Evolutionary conservation across 35 echinoderm and acorn worm genomes (phyloP), one percentile per base, ranked within the genome.

Genomic region (Diadema setosum): DNA sequence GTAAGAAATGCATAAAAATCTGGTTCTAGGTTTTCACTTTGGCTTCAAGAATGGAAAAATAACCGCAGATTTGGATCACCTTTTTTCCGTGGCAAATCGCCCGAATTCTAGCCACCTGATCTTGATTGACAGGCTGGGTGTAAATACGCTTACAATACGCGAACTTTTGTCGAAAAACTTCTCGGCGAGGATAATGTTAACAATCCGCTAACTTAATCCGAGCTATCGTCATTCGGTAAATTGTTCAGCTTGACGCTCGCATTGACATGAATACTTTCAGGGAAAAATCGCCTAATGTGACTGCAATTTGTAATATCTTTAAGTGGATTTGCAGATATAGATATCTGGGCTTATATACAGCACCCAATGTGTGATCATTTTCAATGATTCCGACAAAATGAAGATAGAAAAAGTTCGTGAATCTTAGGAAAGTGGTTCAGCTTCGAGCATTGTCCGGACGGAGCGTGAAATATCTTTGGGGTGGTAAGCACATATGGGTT

Each of bases 221-320:
- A 17, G 73, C 33, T 78, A 78, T 78, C 73, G 73, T 78, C 73
- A 78, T 44, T 42, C 73, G 44, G 73, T 78, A 78, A 78, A 78
- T 78, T 78, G 73, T 78, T 44, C 73, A 41, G 73, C 39, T 21
- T 78, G 36, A 78, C 73, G 40, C 35, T 21, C n/a, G 39, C 33
- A 78, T 78, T 78, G 35, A 78, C 39, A 67, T 14, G 63, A n/a
- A 11, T 52, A 34, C 23, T 78, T 78, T 78, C 37, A 78, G 44
- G 73, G 33, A 21, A n/a, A 52, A 44, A 78, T 78, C 40, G 11
- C 25, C 23, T 21, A 78, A 78, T 78, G 40, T 44, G 5, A 78
- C 73, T 41, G 36, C 40, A 78, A 78, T 78, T 78, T 78, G 73
- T 78, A 78, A 78, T 78, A 78, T 78, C 73, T 78, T 21, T 78